Evolutionary conservation across 2,888 invertebrate genomes (phyloP).

Genomic region (Trachelus tabidus): DNA sequence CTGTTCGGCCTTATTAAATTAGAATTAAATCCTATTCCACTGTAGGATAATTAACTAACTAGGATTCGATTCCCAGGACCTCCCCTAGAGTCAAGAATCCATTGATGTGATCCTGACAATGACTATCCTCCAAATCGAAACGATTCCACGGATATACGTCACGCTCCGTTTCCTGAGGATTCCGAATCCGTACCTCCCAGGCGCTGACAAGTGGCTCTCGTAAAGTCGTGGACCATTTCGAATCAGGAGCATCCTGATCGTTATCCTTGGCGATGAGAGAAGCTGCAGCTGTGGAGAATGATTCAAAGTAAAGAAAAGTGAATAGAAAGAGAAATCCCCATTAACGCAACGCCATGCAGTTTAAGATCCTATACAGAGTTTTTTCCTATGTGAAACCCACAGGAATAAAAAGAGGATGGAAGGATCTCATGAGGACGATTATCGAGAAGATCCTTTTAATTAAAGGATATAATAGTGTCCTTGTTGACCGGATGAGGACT

Average conservation of each 20-base stretch:
- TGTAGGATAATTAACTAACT: neutral
- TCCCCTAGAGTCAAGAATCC: constrained; percentile 6
- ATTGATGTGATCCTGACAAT: neutral
- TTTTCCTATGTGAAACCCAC: neutral
- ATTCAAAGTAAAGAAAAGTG: constrained; percentile 7
- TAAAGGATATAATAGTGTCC: constrained; percentile 48
- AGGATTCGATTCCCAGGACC: constrained; percentile 14
- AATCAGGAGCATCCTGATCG: constrained; percentile 19
- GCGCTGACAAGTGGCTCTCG: constrained; percentile 16
- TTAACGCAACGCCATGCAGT: constrained; percentile 7
- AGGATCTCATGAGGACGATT: neutral
- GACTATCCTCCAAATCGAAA: constrained; percentile 29
- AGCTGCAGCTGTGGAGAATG: constrained; percentile 16
- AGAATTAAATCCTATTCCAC: constrained; percentile 53
- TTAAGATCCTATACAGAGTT: neutral
- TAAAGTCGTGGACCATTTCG: constrained; percentile 19
- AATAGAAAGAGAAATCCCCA: constrained; percentile 12
- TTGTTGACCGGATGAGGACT: constrained; percentile 30
- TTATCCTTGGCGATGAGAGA: constrained; percentile 10
- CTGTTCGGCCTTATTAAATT: constrained; percentile 46
- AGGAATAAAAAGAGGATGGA: neutral
- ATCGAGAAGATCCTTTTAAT: constrained; percentile 30
- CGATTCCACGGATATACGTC: constrained; percentile 35
- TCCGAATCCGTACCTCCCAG: constrained; percentile 10
- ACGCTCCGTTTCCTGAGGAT: constrained; percentile 31